A percentile compares a stretch with the other conserved stretches of the same genome.
Conservation (phyloP, 2,888 invertebrate genomes). For the Agrotis puta region DNA sequence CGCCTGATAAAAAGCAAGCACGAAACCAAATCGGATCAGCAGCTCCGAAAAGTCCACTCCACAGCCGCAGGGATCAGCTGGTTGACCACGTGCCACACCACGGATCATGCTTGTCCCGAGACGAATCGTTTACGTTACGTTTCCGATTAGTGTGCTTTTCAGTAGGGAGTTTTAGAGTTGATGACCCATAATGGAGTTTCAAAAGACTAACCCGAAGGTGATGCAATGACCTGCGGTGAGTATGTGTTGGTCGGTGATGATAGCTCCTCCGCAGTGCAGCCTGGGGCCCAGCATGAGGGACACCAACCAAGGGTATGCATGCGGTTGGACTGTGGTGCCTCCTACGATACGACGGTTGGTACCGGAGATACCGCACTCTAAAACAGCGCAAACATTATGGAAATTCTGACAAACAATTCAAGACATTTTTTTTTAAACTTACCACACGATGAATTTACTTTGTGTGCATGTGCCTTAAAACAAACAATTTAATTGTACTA, state of each 20-base stretch:
- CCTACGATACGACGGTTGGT: conserved; percentile 90
- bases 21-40: no score
- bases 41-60: no score
- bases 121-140: no score
- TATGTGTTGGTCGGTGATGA: conserved; percentile 90
- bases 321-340: conserved; percentile 86
- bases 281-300: conserved; percentile 86
- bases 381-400: conserved; percentile 21
- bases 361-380: conserved; percentile 85
- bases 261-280: conserved; percentile 91
- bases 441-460: conserved; percentile 78
- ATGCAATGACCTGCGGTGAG: conserved; percentile 92
- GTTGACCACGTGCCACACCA: no score
- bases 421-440: conserved; percentile 58
- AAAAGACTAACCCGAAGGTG: conserved; percentile 84
- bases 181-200: background rate
- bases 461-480: conserved; percentile 71
- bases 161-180: no score
- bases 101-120: no score
- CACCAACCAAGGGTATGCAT: conserved; percentile 91
- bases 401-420: background rate
- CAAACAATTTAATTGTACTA: background rate
- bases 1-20: no score
- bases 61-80: no score
- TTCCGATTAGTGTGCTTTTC: no score